Evolutionary conservation across 2,888 invertebrate genomes (phyloP), one percentile per base, ranked within the genome.

Genomic region (Eristalinus aeneus): DNA sequence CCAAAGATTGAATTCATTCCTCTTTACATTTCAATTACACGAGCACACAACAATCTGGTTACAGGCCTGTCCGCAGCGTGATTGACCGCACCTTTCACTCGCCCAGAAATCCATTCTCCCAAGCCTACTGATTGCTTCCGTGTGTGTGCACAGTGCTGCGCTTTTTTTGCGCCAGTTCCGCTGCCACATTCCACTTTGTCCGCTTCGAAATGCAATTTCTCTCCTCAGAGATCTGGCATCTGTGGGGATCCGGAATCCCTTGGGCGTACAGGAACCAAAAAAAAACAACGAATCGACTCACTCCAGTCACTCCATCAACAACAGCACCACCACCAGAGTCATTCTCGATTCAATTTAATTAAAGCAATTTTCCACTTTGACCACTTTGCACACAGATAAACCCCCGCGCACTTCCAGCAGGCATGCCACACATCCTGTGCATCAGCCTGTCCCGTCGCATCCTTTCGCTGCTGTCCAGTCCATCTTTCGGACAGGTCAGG

Each of bases 341-440:
- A 69, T 54, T 74, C 73, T 77, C 81, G 69, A 77, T 86, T 86
- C 86, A 86, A 86, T 86, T 86, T 86, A 86, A 86, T 82, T 86
- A 86, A 86, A 86, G 78, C 86, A 82, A 86, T 86, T 86, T 86
- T 82, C 86, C 82, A 86, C 77, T 86, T 86, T 86, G 82, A 78
- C 82, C 82, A 82, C 65, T 82, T 77, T 65, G 74, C 64, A 46
- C 82, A 77, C 75, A 74, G 63, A 71, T 54, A 34, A 58, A 20
- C 53, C 67, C 34, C 58, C 12, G 53, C 23, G 34, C 20, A 46
- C 46, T 2, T 46, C 46, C 46, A 46, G 46, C 46, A 16, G 46
- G 46, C 46, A 16, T 46, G 16, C 46, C 5, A 34, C 34, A 46
- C 46, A 46, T 16, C 46, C 46, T 60, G n/a, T 73, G 65, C 69